Evolutionary conservation across 2,797 vertebrate species (phyloP).

Genomic region (Neopelma chrysocephalum): DNA sequence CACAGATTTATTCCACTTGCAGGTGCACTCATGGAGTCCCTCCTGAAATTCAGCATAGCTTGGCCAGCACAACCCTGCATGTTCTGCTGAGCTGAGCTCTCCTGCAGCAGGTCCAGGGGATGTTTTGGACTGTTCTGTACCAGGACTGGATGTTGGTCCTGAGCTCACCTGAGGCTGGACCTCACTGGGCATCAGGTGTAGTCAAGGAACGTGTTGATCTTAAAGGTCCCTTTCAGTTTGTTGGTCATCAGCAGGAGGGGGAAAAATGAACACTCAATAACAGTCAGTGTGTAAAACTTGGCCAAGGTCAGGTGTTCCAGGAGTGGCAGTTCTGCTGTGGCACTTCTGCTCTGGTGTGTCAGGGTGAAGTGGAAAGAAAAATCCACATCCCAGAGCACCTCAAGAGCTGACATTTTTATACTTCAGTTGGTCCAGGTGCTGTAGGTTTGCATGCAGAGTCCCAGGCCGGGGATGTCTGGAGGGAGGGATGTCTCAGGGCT

Average conservation of each 20-base stretch:
- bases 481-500: neutral
- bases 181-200: neutral
- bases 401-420: neutral
- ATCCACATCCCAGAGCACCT: neutral
- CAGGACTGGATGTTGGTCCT: neutral
- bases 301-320: neutral
- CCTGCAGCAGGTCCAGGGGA: neutral
- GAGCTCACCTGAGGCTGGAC: neutral
- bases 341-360: neutral
- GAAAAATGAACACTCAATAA: rapidly evolving
- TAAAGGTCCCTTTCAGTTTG: neutral
- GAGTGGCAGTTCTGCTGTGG: neutral
- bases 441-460: neutral
- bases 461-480: neutral
- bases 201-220: neutral
- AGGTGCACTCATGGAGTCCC: neutral
- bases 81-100: rapidly evolving
- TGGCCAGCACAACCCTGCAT: neutral
- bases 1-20: too few species aligned
- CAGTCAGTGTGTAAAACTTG: rapidly evolving
- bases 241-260: neutral
- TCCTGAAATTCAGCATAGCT: neutral
- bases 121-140: rapidly evolving
- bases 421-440: neutral
- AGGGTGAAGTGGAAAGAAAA: neutral